Evolutionary conservation across 2,113 vertebrate species (phyloP).

Genomic region (Otocyon megalotis): DNA sequence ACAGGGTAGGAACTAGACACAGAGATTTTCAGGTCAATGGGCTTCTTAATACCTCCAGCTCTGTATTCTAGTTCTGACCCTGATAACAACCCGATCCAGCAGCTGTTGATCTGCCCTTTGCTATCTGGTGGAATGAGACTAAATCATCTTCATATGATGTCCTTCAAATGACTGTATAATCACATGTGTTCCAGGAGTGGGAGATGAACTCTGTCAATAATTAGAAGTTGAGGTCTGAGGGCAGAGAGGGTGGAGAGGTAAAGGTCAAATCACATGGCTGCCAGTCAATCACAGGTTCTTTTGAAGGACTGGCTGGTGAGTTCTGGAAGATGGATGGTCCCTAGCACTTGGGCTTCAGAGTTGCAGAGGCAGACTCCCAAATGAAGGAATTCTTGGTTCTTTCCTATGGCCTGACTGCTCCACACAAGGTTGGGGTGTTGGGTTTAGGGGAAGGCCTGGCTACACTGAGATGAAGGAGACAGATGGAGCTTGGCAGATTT

Average conservation of each 20-base stretch:
- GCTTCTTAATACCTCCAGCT: background rate
- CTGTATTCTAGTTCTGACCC: background rate
- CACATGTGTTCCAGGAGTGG: background rate
- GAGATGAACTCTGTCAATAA: background rate
- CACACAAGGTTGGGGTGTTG: background rate
- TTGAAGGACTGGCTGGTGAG: background rate
- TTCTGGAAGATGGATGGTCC: background rate
- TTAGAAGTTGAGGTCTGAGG: background rate
- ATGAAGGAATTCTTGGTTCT: conserved; percentile 24
- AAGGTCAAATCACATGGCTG: background rate
- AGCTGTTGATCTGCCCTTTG: background rate
- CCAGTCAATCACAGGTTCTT: background rate
- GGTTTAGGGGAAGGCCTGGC: background rate
- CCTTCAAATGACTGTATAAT: background rate
- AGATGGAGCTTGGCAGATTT: background rate
- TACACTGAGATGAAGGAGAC: background rate
- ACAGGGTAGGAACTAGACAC: background rate
- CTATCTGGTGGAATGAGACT: background rate
- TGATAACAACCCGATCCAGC: background rate
- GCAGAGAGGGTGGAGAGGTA: background rate
- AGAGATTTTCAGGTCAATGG: background rate
- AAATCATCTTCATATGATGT: background rate
- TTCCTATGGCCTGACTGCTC: background rate
- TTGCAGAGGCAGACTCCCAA: background rate
- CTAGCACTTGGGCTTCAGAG: background rate